These are phyloP conservation scores for Trichogramma dendrolimi DNA, from an alignment of 2,888 invertebrate species.

Conservation along the genomic window DNA sequence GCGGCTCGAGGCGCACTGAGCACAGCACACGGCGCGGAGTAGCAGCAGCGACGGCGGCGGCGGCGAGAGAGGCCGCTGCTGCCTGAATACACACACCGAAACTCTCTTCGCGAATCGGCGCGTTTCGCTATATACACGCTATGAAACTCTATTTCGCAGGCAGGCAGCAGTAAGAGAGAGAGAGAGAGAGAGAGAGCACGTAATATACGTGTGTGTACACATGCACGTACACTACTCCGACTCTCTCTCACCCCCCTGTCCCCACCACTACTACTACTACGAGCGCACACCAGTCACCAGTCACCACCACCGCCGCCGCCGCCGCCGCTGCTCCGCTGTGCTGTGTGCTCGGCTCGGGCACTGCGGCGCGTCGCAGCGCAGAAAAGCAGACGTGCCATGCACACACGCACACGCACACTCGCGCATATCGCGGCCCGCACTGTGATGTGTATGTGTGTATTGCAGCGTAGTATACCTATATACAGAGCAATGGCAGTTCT, in stretches of 20 bases:
- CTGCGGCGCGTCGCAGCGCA: background rate
- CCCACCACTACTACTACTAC: too few relatives aligned
- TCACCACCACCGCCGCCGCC: too few relatives aligned
- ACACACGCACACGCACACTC: background rate
- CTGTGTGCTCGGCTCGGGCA: background rate
- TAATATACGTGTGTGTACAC: background rate
- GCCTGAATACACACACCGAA: background rate
- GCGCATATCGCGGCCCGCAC: too few relatives aligned
- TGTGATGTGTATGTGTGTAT: too few relatives aligned
- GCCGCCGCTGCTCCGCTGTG: too few relatives aligned
- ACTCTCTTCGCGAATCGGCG: background rate
- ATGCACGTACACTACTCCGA: background rate
- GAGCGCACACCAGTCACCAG: too few relatives aligned
- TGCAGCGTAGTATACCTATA: too few relatives aligned
- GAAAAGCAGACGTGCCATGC: too few relatives aligned
- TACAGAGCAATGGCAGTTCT: too few relatives aligned
- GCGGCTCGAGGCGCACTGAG: constrained; percentile 27
- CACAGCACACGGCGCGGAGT: background rate
- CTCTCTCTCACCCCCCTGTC: too few relatives aligned
- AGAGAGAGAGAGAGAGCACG: background rate
- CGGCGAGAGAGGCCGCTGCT: background rate
- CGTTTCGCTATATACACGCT: background rate
- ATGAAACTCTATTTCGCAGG: too few relatives aligned
- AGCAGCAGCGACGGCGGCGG: background rate
- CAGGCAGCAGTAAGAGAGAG: too few relatives aligned